Conservation (phyloP, 2,888 invertebrate genomes). For the Macrophya alboannulata region DNA sequence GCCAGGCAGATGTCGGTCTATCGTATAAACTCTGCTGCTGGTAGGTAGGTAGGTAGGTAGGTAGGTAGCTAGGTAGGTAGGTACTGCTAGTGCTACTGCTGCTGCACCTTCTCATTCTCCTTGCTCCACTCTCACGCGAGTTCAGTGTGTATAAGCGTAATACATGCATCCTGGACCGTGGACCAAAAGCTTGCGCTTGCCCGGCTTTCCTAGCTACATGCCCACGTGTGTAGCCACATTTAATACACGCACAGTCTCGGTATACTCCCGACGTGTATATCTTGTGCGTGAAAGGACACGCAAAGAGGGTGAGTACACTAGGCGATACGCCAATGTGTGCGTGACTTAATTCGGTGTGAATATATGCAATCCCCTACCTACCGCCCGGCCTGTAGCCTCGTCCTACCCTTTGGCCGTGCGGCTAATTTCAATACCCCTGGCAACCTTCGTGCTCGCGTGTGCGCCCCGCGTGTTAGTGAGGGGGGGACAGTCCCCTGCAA, state of each 20-base stretch:
- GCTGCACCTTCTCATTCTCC: constrained; percentile 68
- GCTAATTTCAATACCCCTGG: constrained; percentile 76
- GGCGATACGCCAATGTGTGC: constrained; percentile 66
- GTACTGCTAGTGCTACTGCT: neutral
- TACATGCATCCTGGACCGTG: constrained; percentile 16
- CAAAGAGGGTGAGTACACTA: constrained; percentile 71
- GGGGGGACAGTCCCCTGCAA: constrained; percentile 65
- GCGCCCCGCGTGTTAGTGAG: constrained; percentile 49
- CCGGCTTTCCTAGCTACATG: constrained; percentile 42
- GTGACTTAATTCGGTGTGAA: constrained; percentile 78
- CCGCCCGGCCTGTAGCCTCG: constrained; percentile 39
- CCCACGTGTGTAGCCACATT: constrained; percentile 8
- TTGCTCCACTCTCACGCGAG: constrained; percentile 72
- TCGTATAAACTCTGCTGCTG: constrained; percentile 77
- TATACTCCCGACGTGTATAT: constrained; percentile 42
- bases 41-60: no score
- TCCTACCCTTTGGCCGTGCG: constrained; percentile 66
- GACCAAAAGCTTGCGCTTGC: constrained; percentile 73
- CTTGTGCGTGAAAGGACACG: constrained; percentile 72
- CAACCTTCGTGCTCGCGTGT: constrained; percentile 41
- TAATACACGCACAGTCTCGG: constrained; percentile 53
- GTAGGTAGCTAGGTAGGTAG: neutral
- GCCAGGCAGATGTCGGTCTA: constrained; percentile 86
- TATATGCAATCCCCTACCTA: constrained; percentile 71
- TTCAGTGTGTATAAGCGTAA: neutral